Conservation (phyloP, 1,140 invertebrate species). For the Helicoverpa zea region DNA sequence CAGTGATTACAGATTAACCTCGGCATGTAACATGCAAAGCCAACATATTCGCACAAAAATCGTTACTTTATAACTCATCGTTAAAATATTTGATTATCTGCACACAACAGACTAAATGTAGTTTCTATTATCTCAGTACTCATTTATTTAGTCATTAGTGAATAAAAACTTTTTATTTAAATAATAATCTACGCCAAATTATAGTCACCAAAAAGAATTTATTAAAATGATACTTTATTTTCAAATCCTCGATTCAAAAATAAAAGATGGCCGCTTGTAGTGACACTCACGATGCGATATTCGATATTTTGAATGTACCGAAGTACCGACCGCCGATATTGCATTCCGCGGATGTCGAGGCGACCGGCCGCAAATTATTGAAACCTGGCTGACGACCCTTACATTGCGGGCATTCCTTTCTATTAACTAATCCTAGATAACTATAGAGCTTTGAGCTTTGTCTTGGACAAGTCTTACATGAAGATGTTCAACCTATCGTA, state of each 20-base stretch:
- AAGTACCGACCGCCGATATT: conserved; percentile 43
- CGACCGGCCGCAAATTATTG: conserved; percentile 54
- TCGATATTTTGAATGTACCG: conserved; percentile 24
- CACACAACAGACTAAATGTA: no score
- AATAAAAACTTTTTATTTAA: no score
- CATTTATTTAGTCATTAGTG: no score
- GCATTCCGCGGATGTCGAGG: conserved; percentile 52
- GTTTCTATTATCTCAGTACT: no score
- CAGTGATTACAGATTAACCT: no score
- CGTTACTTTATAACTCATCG: no score
- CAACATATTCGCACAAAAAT: no score
- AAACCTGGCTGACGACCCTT: conserved; percentile 48
- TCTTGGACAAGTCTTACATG: neutral
- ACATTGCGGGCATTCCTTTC: conserved; percentile 44
- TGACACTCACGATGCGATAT: conserved; percentile 9
- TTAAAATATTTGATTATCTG: no score
- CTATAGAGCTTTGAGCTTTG: neutral
- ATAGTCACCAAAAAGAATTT: no score
- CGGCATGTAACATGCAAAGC: no score
- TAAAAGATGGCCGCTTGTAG: conserved; percentile 15
- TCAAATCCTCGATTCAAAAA: neutral
- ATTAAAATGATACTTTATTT: neutral
- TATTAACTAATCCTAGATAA: conserved; percentile 17
- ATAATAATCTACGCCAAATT: no score
- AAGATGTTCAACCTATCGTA: neutral